phyloP scores from a whole-genome alignment of 2,797 vertebrate genomes.

The Triplophysa bombifrons region DNA sequence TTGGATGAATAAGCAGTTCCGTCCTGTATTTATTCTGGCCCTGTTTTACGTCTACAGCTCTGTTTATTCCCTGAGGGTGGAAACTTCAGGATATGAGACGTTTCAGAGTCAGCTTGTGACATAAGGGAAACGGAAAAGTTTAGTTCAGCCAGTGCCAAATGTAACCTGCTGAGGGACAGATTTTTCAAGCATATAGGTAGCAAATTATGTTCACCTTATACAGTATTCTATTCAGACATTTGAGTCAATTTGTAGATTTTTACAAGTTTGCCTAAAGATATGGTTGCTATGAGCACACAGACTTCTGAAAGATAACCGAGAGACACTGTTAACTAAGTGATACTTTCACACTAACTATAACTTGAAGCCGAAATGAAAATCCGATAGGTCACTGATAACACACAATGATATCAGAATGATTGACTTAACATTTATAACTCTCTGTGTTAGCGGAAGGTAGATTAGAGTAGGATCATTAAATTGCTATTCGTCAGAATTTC shows the following conservation, averaged over 20 bases:
- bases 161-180: neutral
- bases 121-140: slow-evolving; percentile 18
- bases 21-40: slow-evolving; percentile 46
- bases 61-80: slow-evolving; percentile 32
- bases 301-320: slow-evolving; percentile 8
- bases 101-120: neutral
- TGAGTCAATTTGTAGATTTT: neutral
- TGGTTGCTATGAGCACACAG: slow-evolving; percentile 13
- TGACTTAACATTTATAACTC: slow-evolving; percentile 13
- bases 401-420: slow-evolving; percentile 17
- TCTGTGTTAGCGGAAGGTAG: slow-evolving; percentile 2
- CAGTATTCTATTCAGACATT: neutral
- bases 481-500: slow-evolving; percentile 14
- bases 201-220: neutral
- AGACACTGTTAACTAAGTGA: slow-evolving; percentile 12
- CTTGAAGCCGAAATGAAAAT: neutral
- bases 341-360: slow-evolving; percentile 23
- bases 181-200: neutral
- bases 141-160: slow-evolving; percentile 1
- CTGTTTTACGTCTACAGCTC: slow-evolving; percentile 28
- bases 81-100: slow-evolving; percentile 21
- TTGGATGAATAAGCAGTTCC: slow-evolving; percentile 44
- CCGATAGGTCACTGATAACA: slow-evolving; percentile 29
- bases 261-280: slow-evolving; percentile 1
- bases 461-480: slow-evolving; percentile 37